phyloP scores from a whole-genome alignment of 2,888 invertebrate species.

The Ormia ochracea region DNA sequence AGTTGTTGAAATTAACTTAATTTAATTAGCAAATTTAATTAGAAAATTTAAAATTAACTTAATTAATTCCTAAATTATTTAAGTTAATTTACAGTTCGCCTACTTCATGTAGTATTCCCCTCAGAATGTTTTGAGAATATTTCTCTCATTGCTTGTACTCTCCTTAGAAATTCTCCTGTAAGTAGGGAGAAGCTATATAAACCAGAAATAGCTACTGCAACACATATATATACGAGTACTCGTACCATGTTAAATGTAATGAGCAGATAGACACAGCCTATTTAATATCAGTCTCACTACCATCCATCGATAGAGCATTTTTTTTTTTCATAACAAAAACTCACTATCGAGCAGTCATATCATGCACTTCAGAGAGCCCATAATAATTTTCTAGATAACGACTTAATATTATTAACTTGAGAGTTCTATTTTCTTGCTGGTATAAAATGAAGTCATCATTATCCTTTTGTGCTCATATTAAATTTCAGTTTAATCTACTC shows the following conservation, averaged over 20 bases:
- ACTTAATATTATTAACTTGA: constrained; percentile 63
- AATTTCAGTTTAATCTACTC: constrained; percentile 48
- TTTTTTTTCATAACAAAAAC: neutral
- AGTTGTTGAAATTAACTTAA: too few relatives aligned
- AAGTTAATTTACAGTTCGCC: too few relatives aligned
- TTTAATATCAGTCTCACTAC: constrained; percentile 35
- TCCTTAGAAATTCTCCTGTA: too few relatives aligned
- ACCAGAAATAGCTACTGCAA: constrained; percentile 64
- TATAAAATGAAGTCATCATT: constrained; percentile 43
- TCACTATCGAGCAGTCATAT: constrained; percentile 47
- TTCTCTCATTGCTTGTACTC: too few relatives aligned
- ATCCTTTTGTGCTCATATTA: constrained; percentile 39
- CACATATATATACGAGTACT: constrained; percentile 67
- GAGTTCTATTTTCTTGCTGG: neutral
- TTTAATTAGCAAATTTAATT: too few relatives aligned
- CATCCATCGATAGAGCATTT: neutral
- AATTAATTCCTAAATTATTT: too few relatives aligned
- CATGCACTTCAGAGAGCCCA: constrained; percentile 42
- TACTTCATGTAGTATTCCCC: too few relatives aligned
- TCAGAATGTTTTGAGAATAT: too few relatives aligned
- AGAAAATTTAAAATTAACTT: too few relatives aligned
- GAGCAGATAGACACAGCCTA: neutral
- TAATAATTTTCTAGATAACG: constrained; percentile 72
- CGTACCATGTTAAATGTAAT: neutral
- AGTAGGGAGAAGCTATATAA: constrained; percentile 60